These are phyloP conservation scores for Caenorhabditis angaria DNA, from an alignment of 2,888 invertebrate species.

Conservation along the genomic window DNA sequence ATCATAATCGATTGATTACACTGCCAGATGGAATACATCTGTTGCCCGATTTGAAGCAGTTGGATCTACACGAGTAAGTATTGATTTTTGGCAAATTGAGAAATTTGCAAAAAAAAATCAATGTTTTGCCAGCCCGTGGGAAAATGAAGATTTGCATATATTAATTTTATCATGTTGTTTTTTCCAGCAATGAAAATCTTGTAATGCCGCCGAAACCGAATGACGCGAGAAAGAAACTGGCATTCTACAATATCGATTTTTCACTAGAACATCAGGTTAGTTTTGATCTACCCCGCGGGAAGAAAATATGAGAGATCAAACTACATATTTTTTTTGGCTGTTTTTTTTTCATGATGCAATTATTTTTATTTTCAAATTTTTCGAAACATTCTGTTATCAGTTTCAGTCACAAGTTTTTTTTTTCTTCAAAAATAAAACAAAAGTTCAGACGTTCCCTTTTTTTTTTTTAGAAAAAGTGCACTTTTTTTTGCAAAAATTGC, in stretches of 20 bases:
- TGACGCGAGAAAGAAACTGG: conserved; percentile 77
- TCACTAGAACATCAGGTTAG: conserved; percentile 92
- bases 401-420: too few species aligned
- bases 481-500: conserved; percentile 1
- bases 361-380: not conserved
- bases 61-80: conserved; percentile 76
- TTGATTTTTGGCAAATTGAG: not conserved
- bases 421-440: not conserved
- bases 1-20: conserved; percentile 91
- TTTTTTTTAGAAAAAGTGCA: not conserved
- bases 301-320: not conserved
- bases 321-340: not conserved
- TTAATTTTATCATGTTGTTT: conserved; percentile 1
- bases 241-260: conserved; percentile 97
- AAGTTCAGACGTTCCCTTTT: not conserved
- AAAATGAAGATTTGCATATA: not conserved
- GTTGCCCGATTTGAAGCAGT: conserved; percentile 83
- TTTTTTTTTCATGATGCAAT: not conserved
- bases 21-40: conserved; percentile 96
- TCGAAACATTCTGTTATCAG: not conserved
- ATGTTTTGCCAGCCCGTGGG: not conserved
- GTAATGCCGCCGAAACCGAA: conserved; percentile 97
- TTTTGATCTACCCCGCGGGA: conserved; percentile 36
- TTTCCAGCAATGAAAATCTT: conserved; percentile 82
- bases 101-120: not conserved